These are phyloP conservation scores for Drosophila recens DNA, from an alignment of 2,888 invertebrate species.

Conservation along the genomic window DNA sequence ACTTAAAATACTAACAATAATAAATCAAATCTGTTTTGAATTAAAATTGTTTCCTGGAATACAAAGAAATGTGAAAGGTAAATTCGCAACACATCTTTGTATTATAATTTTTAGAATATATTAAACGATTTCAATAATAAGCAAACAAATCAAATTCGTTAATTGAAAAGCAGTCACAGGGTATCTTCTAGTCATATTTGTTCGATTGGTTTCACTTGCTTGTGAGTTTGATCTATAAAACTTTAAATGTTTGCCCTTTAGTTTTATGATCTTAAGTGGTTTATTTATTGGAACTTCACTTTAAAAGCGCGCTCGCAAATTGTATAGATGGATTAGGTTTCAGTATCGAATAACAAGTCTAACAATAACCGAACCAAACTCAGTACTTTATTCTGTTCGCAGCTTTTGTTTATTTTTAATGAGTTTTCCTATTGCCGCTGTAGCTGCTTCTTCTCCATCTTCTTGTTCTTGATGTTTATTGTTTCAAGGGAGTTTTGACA, in stretches of 20 bases:
- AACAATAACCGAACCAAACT: slow-evolving; percentile 35
- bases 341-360: slow-evolving; percentile 62
- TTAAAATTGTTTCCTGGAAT: too few species aligned
- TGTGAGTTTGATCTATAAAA: slow-evolving; percentile 57
- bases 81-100: too few species aligned
- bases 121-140: background rate
- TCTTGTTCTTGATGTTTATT: slow-evolving; percentile 41
- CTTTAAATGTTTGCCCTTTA: slow-evolving; percentile 56
- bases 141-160: background rate
- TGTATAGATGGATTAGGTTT: slow-evolving; percentile 63
- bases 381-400: slow-evolving; percentile 29
- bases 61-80: too few species aligned
- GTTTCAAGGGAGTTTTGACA: slow-evolving; percentile 65
- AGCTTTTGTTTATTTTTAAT: slow-evolving; percentile 68
- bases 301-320: slow-evolving; percentile 62
- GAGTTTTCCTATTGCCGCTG: slow-evolving; percentile 61
- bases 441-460: slow-evolving; percentile 11
- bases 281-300: slow-evolving; percentile 59
- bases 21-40: too few species aligned
- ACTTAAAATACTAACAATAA: too few species aligned
- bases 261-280: slow-evolving; percentile 57
- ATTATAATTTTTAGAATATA: too few species aligned
- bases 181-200: slow-evolving; percentile 9
- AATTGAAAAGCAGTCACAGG: slow-evolving; percentile 4
- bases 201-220: background rate